Evolutionary conservation across 2,113 vertebrate genomes (phyloP).

Genomic region (Pholis gunnellus): DNA sequence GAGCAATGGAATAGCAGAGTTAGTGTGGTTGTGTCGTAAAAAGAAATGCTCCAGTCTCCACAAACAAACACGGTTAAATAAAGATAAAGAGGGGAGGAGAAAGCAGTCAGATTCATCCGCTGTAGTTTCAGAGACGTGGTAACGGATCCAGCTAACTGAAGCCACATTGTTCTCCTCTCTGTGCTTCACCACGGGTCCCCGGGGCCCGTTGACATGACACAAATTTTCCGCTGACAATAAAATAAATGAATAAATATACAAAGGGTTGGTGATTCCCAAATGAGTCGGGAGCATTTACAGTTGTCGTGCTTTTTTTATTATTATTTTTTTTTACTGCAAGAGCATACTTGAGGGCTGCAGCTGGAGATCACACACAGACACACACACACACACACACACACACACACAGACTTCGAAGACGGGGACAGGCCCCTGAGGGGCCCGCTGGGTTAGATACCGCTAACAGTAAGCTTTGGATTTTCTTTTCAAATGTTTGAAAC

Average conservation of each 20-base stretch:
- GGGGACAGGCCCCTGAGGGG: conserved; percentile 6
- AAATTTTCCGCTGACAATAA: conserved; percentile 78
- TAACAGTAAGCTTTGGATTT: conserved; percentile 21
- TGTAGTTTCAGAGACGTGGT: conserved; percentile 36
- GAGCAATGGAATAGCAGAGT: neutral
- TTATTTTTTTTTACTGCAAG: conserved; percentile 46
- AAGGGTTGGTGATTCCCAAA: conserved; percentile 49
- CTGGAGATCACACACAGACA: conserved; percentile 38
- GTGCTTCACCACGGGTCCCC: conserved; percentile 28
- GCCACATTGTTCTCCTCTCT: conserved; percentile 68
- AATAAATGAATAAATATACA: conserved; percentile 72
- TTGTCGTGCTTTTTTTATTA: conserved; percentile 16
- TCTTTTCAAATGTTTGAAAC: conserved; percentile 22
- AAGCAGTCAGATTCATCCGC: conserved; percentile 24
- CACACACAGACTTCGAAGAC: conserved; percentile 6
- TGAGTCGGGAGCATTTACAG: conserved; percentile 67
- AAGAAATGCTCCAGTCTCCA: conserved; percentile 30
- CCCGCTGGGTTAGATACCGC: conserved; percentile 6
- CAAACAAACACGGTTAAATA: conserved; percentile 57
- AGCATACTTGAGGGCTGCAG: conserved; percentile 43
- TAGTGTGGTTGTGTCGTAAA: conserved; percentile 11
- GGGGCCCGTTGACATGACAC: conserved; percentile 68
- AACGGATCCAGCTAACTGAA: conserved; percentile 66
- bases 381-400: conserved; percentile 15
- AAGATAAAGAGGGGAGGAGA: conserved; percentile 20